Conservation (phyloP, 2,797 vertebrate species). For the Coilia nasus region DNA sequence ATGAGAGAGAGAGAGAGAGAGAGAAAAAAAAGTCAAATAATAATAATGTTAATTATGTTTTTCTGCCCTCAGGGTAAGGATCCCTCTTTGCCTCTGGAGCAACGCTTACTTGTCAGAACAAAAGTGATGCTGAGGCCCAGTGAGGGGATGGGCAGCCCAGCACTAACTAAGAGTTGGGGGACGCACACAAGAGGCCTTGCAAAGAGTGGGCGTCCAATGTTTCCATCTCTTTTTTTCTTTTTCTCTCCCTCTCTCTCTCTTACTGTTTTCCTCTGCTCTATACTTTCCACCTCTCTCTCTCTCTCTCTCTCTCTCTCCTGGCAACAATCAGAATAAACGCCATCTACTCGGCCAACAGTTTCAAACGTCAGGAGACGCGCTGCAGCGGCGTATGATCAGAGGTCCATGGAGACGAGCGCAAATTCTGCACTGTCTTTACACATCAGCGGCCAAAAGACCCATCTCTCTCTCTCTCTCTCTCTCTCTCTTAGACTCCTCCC, state of each 20-base stretch:
- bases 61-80: slow-evolving; percentile 68
- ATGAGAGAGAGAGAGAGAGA: slow-evolving; percentile 34
- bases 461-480: slow-evolving; percentile 15
- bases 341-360: slow-evolving; percentile 53
- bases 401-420: slow-evolving; percentile 58
- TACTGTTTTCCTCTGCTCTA: background rate
- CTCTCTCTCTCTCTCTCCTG: slow-evolving; percentile 51
- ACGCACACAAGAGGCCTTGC: background rate
- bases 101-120: slow-evolving; percentile 62
- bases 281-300: background rate
- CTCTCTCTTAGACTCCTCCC: background rate
- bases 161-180: slow-evolving; percentile 62
- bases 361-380: slow-evolving; percentile 57
- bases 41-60: slow-evolving; percentile 78
- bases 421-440: slow-evolving; percentile 64
- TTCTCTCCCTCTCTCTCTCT: background rate
- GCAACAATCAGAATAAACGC: slow-evolving; percentile 49
- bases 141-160: slow-evolving; percentile 64
- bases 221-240: slow-evolving; percentile 19
- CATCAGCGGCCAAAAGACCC: slow-evolving; percentile 47
- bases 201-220: background rate
- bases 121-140: slow-evolving; percentile 60
- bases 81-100: slow-evolving; percentile 63
- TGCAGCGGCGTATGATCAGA: slow-evolving; percentile 58
- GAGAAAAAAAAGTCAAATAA: slow-evolving; percentile 68